Conservation (phyloP, 2,888 invertebrate genomes). For the Phragmatobia fuliginosa region DNA sequence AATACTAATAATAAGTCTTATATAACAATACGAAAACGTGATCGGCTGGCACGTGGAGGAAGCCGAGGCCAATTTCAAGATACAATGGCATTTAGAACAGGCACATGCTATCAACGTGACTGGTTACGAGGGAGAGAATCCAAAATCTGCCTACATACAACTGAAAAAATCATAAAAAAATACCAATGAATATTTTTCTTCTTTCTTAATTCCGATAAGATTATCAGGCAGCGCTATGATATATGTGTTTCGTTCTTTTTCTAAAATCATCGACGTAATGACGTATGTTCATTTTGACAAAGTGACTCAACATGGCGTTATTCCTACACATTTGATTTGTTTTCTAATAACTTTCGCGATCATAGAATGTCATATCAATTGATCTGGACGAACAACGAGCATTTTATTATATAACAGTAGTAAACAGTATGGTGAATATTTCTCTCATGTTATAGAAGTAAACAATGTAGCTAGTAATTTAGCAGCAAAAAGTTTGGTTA, state of each 20-base stretch:
- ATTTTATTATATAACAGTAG: background rate
- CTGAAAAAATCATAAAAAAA: background rate
- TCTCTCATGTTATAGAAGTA: background rate
- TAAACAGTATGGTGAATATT: too few species aligned
- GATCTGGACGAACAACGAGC: too few species aligned
- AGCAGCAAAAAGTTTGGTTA: background rate
- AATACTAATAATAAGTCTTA: background rate
- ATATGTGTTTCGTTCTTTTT: too few species aligned
- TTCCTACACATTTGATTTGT: too few species aligned
- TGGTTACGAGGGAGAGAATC: background rate
- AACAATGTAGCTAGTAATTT: background rate
- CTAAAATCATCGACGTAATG: too few species aligned
- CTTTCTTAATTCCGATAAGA: too few species aligned
- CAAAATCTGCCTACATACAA: background rate
- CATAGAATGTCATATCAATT: too few species aligned
- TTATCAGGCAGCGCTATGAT: too few species aligned
- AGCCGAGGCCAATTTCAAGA: background rate
- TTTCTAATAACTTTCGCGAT: too few species aligned
- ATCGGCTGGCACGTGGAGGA: constrained; percentile 8
- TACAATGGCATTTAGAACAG: background rate
- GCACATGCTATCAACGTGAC: background rate
- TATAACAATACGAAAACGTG: background rate
- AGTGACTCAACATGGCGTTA: too few species aligned
- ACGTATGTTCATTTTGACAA: too few species aligned
- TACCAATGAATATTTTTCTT: background rate